These are phyloP conservation scores for Deilephila porcellus DNA, from an alignment of 2,888 invertebrate species.

Conservation along the genomic window DNA sequence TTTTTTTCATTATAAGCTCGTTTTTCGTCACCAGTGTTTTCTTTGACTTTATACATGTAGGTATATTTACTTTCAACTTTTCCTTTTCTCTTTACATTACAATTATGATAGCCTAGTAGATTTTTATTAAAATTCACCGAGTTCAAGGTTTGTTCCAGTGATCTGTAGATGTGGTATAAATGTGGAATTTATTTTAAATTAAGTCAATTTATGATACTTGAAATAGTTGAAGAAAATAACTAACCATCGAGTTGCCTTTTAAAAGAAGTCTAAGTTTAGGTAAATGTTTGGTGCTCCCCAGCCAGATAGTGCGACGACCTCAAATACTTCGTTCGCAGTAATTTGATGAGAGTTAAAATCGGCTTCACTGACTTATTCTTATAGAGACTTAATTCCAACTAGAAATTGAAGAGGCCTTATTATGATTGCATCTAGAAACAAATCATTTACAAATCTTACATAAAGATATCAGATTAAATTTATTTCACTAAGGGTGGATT, in stretches of 20 bases:
- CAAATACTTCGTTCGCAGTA: not conserved
- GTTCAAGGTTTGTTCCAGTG: no score
- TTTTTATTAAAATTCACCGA: no score
- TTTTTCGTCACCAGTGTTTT: no score
- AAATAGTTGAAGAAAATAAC: not conserved
- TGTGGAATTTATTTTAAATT: no score
- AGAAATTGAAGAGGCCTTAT: not conserved
- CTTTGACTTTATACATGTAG: no score
- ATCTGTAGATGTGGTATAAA: no score
- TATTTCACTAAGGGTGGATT: no score
- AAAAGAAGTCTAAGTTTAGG: not conserved
- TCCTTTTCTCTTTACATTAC: no score
- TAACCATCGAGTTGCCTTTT: not conserved
- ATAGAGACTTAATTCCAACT: not conserved
- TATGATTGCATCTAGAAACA: not conserved
- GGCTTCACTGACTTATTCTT: not conserved
- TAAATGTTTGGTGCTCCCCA: not conserved
- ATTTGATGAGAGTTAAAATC: constrained; percentile 8
- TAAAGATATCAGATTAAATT: not conserved
- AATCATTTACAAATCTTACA: not conserved
- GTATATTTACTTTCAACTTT: no score
- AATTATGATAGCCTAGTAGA: no score
- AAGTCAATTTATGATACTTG: not conserved
- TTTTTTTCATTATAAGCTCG: no score
- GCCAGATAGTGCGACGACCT: constrained; percentile 21